Evolutionary conservation across 64 coral and sea anemone genomes (phyloP), one percentile per base, ranked within the genome.

Genomic region (Catalaphyllia jardinei): DNA sequence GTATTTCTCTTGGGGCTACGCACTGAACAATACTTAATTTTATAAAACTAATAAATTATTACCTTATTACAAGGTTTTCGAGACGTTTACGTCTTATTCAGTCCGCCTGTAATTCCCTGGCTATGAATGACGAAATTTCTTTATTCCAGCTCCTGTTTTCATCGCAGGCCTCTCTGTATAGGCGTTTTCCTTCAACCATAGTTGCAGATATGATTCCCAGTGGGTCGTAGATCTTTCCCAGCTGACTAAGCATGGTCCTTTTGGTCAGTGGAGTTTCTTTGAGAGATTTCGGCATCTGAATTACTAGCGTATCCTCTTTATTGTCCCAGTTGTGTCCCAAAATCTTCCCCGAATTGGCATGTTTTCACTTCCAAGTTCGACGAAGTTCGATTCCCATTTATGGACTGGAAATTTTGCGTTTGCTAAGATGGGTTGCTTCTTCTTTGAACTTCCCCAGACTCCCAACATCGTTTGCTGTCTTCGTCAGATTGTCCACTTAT

Each of bases 361-460:
- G 31, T 67, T 60, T 49, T 89, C 60, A 27, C 52, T 64, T 55
- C 79, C 87, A 12, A 79, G 61, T 0, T 14, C 0, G n/a, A 49
- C 17, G 13, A 89, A 20, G 60, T 89, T 39, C 3, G 86, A 77
- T 22, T 88, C 86, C 86, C 86, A 88, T 46, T 88, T 88, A 24
- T 62, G 54, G 1, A 77, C 86, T 3, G 54, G 73, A 57, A 88
- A 88, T 27, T 76, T 88, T 8, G 72, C 73, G 35, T 42, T 19
- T 42, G 35, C 86, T 22, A 88, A 29, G 22, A 76, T 62, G 20
- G 1, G 86, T 76, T 2, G 86, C 86, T 62, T 88, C 46, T 15
- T 17, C 17, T 29, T 77, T 88, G 73, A 88, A 88, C 3, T 19
- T 72, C 27, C 71, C 63, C 33, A 89, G 10, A 42, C 78, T 74